These are phyloP conservation scores for Caenorhabditis doughertyi DNA, from an alignment of 2,888 invertebrate genomes.

Conservation along the genomic window DNA sequence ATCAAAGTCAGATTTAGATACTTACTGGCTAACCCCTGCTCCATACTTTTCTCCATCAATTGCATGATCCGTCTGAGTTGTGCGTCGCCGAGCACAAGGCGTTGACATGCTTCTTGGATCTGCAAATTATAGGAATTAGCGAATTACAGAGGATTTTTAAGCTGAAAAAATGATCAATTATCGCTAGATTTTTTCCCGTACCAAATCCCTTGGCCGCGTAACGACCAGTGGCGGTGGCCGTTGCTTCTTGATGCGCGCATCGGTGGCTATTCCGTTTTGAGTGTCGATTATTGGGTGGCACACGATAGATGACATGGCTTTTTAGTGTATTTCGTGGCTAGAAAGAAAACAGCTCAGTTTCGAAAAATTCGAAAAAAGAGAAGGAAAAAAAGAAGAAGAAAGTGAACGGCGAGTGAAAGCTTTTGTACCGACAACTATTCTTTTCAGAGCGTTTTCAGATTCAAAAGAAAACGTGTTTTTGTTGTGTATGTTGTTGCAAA, in stretches of 20 bases:
- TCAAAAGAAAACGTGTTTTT: not conserved
- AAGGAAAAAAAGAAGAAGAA: not conserved
- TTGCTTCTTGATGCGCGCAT: constrained; percentile 58
- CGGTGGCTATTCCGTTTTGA: constrained; percentile 43
- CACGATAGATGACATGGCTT: constrained; percentile 54
- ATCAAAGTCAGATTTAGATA: not conserved
- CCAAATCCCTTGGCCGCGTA: constrained; percentile 45
- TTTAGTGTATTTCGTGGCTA: not conserved
- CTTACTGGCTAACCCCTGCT: constrained; percentile 75
- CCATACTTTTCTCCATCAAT: constrained; percentile 76
- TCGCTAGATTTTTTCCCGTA: not conserved
- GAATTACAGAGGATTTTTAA: too few species aligned
- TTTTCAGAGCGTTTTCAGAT: not conserved
- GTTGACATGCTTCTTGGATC: constrained; percentile 79
- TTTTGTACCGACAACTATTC: not conserved
- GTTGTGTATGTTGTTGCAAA: not conserved
- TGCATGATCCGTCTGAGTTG: constrained; percentile 76
- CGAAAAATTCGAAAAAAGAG: not conserved
- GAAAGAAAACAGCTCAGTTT: not conserved
- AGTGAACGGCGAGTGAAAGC: not conserved
- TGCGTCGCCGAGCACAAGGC: constrained; percentile 75
- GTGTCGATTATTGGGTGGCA: constrained; percentile 41
- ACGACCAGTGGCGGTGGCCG: constrained; percentile 52
- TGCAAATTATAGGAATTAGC: constrained; percentile 67
- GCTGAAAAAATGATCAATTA: too few species aligned